These are phyloP conservation scores for Agrenia bidenticulata DNA, from an alignment of 2,888 invertebrate genomes.

Conservation along the genomic window DNA sequence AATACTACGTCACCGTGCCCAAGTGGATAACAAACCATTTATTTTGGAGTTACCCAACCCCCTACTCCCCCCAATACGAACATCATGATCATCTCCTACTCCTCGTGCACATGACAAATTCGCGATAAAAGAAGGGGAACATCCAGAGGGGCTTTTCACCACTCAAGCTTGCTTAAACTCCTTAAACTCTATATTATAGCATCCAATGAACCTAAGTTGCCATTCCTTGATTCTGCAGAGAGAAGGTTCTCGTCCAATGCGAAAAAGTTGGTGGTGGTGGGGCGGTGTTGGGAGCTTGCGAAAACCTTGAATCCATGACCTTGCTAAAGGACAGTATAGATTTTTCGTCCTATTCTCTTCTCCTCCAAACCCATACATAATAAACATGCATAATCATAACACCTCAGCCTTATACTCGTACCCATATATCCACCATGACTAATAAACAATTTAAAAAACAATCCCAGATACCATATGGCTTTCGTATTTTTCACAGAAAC, in stretches of 20 bases:
- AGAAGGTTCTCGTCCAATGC: constrained; percentile 24
- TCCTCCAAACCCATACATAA: constrained; percentile 10
- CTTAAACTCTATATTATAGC: too few relatives aligned
- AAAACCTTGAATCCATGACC: constrained; percentile 53
- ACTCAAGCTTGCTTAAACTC: too few relatives aligned
- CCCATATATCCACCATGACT: neutral
- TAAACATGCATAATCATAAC: neutral
- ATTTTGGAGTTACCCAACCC: too few relatives aligned
- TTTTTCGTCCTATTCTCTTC: constrained; percentile 41
- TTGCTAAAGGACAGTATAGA: constrained; percentile 54
- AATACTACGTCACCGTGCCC: constrained; percentile 1
- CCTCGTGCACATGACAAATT: too few relatives aligned
- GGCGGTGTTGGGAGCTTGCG: constrained; percentile 48
- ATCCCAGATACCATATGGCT: neutral
- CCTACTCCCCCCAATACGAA: too few relatives aligned
- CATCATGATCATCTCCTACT: too few relatives aligned
- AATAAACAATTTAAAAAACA: constrained; percentile 8
- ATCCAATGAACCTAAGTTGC: neutral
- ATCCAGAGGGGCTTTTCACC: too few relatives aligned
- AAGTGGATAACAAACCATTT: constrained; percentile 6
- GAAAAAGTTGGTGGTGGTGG: constrained; percentile 23
- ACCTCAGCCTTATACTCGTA: neutral
- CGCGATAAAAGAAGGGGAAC: too few relatives aligned
- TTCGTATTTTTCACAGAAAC: too few relatives aligned
- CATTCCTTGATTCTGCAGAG: constrained; percentile 13